phyloP scores from a whole-genome alignment of 2,113 vertebrate species.

The Pseudonaja textilis region DNA sequence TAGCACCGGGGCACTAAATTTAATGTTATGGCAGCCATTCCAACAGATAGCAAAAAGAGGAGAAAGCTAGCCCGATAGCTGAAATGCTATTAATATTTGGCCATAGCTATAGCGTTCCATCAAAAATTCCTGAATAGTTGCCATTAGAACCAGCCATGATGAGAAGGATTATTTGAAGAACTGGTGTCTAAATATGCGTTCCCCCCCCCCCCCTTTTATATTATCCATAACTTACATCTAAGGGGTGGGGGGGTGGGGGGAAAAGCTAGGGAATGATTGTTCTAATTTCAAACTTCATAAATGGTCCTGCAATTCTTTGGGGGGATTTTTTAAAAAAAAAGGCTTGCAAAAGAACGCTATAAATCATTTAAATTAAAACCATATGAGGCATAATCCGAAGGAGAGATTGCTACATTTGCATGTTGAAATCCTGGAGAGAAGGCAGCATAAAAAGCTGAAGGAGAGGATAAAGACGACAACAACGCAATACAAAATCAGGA shows the following conservation, averaged over 20 bases:
- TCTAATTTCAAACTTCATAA: not conserved
- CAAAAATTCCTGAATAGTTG: not conserved
- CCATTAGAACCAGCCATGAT: not conserved
- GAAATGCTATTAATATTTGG: not conserved
- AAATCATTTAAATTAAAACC: not conserved
- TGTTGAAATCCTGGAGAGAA: not conserved
- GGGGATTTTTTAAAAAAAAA: not conserved
- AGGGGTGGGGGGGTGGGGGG: no score
- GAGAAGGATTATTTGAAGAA: not conserved
- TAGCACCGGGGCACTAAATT: not conserved
- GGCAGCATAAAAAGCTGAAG: not conserved
- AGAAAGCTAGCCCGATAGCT: not conserved
- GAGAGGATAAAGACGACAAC: not conserved
- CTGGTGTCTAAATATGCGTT: not conserved
- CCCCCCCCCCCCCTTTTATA: not conserved
- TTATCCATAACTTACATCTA: not conserved
- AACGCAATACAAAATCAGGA: not conserved
- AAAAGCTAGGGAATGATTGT: not conserved
- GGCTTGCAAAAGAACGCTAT: not conserved
- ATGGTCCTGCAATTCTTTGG: not conserved
- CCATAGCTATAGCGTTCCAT: not conserved
- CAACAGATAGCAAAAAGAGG: not conserved
- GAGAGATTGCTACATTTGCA: not conserved
- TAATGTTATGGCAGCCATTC: not conserved
- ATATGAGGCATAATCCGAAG: not conserved